Conservation (phyloP, 2,113 vertebrate species). For the Ginglymostoma cirratum region DNA sequence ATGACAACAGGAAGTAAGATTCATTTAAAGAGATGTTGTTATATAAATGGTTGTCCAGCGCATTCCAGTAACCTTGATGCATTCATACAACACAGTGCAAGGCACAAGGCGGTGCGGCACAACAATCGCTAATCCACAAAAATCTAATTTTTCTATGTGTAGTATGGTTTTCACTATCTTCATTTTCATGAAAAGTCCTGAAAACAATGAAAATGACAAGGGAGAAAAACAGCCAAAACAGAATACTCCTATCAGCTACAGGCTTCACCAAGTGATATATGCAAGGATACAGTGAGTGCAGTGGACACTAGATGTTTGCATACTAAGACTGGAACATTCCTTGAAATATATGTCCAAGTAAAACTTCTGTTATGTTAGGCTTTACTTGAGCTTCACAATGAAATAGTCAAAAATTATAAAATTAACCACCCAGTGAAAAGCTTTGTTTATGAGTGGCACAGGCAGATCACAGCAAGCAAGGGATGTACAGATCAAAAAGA, state of each 20-base stretch:
- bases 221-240: background rate
- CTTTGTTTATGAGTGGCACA: no score
- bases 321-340: background rate
- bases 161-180: background rate
- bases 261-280: background rate
- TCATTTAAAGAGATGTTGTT: background rate
- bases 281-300: background rate
- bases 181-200: background rate
- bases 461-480: no score
- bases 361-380: background rate
- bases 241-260: background rate
- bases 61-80: background rate
- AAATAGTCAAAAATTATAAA: background rate
- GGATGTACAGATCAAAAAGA: no score
- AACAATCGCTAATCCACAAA: background rate
- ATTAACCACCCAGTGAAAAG: background rate
- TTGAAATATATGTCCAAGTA: background rate
- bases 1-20: background rate
- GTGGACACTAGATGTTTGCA: background rate
- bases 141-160: background rate
- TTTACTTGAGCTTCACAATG: background rate
- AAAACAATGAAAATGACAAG: background rate
- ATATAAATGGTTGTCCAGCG: background rate
- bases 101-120: background rate
- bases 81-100: background rate